A percentile compares a stretch with the other conserved stretches of the same genome.
These are phyloP conservation scores for Phrynosoma platyrhinos DNA, from an alignment of 2,113 vertebrate species.

Conservation along the genomic window DNA sequence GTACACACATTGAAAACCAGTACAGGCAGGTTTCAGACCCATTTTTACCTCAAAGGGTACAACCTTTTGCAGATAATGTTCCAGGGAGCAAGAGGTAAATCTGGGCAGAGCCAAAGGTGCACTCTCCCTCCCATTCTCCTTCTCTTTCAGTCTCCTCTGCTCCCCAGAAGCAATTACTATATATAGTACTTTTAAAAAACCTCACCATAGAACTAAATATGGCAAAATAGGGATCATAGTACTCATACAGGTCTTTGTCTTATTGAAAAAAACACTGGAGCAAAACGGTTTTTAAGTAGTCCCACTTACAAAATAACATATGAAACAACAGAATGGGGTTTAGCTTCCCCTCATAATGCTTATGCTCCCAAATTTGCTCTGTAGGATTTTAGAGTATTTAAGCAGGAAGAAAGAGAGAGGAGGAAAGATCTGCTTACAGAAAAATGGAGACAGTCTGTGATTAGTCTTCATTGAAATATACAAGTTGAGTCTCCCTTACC, in stretches of 20 bases:
- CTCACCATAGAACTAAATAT: not conserved
- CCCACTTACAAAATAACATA: not conserved
- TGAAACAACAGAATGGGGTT: not conserved
- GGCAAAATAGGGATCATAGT: not conserved
- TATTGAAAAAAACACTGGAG: not conserved
- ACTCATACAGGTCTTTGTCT: not conserved
- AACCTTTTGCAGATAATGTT: too few relatives aligned
- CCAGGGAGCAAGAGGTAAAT: not conserved
- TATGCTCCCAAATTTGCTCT: not conserved
- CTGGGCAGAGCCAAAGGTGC: not conserved
- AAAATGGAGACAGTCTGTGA: not conserved
- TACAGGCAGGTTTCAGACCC: not conserved
- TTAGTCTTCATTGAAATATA: conserved; percentile 3
- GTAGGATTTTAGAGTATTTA: not conserved
- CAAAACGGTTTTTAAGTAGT: not conserved
- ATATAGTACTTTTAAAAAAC: too few relatives aligned
- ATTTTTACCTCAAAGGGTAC: not conserved
- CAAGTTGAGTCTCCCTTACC: too few relatives aligned
- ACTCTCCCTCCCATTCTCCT: too few relatives aligned
- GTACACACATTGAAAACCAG: not conserved
- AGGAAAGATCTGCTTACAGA: not conserved
- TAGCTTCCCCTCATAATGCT: too few relatives aligned
- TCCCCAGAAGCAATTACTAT: not conserved
- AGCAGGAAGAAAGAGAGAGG: too few relatives aligned
- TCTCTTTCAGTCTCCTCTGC: too few relatives aligned